A percentile compares a stretch with the other conserved stretches of the same genome.
These are phyloP conservation scores for Cephus cinctus DNA, from an alignment of 1,140 invertebrate species.

Conservation along the genomic window DNA sequence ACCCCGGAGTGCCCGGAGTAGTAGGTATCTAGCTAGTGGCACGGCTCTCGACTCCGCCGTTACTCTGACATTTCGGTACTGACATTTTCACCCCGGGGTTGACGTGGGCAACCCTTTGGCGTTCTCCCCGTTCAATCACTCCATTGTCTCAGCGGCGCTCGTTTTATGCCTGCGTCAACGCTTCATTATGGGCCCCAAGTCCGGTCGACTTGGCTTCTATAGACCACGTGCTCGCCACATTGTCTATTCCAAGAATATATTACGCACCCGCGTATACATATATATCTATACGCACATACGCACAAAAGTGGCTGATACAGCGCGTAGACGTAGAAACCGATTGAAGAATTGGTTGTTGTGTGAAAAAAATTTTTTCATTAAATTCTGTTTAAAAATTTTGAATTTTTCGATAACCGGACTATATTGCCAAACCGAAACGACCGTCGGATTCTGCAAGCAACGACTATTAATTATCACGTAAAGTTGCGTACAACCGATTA, in stretches of 20 bases:
- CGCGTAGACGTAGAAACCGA: no score
- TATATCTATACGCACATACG: constrained; percentile 31
- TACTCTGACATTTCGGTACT: constrained; percentile 47
- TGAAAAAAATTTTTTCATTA: no score
- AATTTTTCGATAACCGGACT: no score
- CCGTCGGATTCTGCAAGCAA: constrained; percentile 17
- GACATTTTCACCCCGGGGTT: constrained; percentile 52
- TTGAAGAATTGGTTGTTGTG: no score
- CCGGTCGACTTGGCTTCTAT: constrained; percentile 45
- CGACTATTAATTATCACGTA: constrained; percentile 45
- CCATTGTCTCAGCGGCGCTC: constrained; percentile 47
- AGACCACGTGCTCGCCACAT: constrained; percentile 47
- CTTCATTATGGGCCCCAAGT: constrained; percentile 49
- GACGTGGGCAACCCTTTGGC: constrained; percentile 50
- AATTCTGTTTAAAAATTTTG: no score
- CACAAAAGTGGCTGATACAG: no score
- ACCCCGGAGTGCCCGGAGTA: no score
- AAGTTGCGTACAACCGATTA: constrained; percentile 44
- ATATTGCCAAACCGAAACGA: no score
- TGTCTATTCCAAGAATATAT: constrained; percentile 54
- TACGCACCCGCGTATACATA: constrained; percentile 51
- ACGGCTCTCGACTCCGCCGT: no score
- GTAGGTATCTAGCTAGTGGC: no score
- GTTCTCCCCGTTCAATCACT: constrained; percentile 50
- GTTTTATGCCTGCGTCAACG: constrained; percentile 53